Evolutionary conservation across 2,113 vertebrate genomes (phyloP), one percentile per base, ranked within the genome.

Genomic region (Cricetomys ansorgei): DNA sequence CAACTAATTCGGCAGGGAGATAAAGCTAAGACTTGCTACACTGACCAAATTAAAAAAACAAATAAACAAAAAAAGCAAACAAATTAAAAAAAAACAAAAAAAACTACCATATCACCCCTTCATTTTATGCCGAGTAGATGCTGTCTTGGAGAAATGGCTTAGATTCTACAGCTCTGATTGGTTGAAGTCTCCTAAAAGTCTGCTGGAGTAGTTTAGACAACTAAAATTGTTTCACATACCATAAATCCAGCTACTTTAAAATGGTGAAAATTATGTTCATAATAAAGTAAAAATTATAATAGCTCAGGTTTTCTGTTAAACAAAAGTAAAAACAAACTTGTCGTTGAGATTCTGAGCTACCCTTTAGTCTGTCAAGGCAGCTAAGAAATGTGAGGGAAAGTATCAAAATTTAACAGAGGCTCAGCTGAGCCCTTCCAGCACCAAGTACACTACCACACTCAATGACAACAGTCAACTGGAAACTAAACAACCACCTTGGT

Each of bases 91-190:
- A 53, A 37, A 73, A 93, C n/a, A 72, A 34, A 70, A 70, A 31
- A 73, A 91, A 80, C 92, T 94, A 90, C 84, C 96, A 97, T 88
- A 85, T 90, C 57, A 70, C 53, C 62, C 70, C 53, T 94, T 96
- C 50, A 80, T 80, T 95, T 93, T 91, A 84, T 64, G 84, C 69
- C 1, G 2, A 94, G 55, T 90, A 85, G 84, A 95, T 40, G 48
- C 88, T 97, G 92, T 97, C 95, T 96, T 96, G 76, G 94, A 85
- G 77, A 50, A 97, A 96, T 95, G 94, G 92, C 96, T 97, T 81
- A 85, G 45, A 97, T 96, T 93, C 96, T 97, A 97, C 97, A 64
- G 27, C 92, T 96, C 34, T 75, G 43, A 83, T 69, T 96, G n/a
- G 96, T 97, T 97, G 95, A 97, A 97, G 77, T 96, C 1, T 69